Evolutionary conservation across 2,888 invertebrate species (phyloP).

Genomic region (Monochamus alternatus): DNA sequence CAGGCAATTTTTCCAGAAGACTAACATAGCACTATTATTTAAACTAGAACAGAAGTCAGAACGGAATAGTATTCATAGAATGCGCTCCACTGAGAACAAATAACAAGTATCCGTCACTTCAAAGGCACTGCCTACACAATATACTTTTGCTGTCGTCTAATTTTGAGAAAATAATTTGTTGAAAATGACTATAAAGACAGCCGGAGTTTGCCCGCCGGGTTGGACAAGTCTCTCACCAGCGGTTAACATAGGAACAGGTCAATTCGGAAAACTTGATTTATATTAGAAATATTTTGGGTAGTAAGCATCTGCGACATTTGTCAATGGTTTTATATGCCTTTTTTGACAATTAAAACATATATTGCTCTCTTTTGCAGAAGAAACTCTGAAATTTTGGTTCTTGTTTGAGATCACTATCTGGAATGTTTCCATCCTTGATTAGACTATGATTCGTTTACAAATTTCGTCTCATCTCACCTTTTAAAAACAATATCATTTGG

Average conservation of each 20-base stretch:
- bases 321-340: no score
- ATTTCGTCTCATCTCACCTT: no score
- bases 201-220: neutral
- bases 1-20: conserved; percentile 39
- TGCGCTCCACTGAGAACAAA: conserved; percentile 29
- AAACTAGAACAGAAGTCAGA: conserved; percentile 35
- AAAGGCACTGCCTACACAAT: conserved; percentile 34
- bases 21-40: conserved; percentile 34
- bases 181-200: conserved; percentile 10
- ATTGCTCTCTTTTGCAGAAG: no score
- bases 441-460: no score
- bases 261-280: no score
- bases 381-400: no score
- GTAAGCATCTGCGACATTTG: no score
- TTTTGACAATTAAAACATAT: no score
- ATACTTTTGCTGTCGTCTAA: conserved; percentile 44
- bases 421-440: no score
- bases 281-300: no score
- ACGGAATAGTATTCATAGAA: conserved; percentile 21
- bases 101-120: conserved; percentile 35
- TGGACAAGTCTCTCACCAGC: neutral
- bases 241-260: neutral
- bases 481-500: no score
- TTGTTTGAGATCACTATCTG: no score
- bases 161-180: conserved; percentile 43